Percentiles rank a stretch among this genome's conserved stretches.
These are phyloP conservation scores for Dolichotis patagonum DNA, from an alignment of 2,113 vertebrate genomes.

Conservation along the genomic window DNA sequence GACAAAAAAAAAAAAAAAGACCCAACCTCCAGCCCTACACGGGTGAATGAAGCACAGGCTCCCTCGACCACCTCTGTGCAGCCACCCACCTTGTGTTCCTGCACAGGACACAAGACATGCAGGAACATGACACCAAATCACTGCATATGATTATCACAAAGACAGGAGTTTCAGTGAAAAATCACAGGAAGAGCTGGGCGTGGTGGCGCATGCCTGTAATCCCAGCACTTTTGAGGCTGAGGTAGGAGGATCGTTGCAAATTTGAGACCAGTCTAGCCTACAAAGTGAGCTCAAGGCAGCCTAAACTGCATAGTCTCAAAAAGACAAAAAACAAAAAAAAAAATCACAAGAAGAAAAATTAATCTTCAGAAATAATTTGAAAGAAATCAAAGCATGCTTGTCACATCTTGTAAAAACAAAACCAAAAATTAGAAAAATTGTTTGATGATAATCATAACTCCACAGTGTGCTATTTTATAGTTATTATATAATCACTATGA, in stretches of 20 bases:
- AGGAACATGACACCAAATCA: neutral
- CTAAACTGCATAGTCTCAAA: too few relatives aligned
- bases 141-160: neutral
- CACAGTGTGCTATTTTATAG: neutral
- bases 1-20: neutral
- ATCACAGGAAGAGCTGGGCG: too few relatives aligned
- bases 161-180: neutral
- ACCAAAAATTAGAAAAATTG: neutral
- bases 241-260: too few relatives aligned
- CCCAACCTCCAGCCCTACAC: neutral
- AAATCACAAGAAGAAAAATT: neutral
- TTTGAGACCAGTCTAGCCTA: too few relatives aligned
- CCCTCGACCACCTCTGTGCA: neutral
- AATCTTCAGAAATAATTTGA: neutral
- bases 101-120: neutral
- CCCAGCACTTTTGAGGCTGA: too few relatives aligned
- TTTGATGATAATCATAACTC: fast-evolving
- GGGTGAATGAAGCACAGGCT: neutral
- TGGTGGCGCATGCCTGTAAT: too few relatives aligned
- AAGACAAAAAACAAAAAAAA: neutral
- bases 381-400: neutral
- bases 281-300: too few relatives aligned
- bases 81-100: neutral
- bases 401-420: neutral
- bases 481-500: neutral